Evolutionary conservation across 1,140 invertebrate genomes (phyloP), one percentile per base, ranked within the genome.

Genomic region (Seison nebaliae): DNA sequence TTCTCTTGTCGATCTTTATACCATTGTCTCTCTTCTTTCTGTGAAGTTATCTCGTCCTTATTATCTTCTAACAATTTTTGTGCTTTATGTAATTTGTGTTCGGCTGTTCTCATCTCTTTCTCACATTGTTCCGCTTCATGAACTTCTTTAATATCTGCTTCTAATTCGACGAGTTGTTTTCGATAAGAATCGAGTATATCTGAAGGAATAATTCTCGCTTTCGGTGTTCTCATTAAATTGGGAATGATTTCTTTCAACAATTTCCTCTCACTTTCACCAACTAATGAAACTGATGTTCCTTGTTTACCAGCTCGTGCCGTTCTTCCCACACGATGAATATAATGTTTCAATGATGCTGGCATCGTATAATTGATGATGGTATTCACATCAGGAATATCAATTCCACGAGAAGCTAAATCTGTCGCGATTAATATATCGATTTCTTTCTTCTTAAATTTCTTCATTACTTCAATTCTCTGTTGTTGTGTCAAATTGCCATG

Each of bases 291-390:
- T 11, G 38, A 40, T 15, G 31, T 17, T 39, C 65, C 65, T 38
- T 46, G 52, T 38, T 55, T 62, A 3, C 84, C 84, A 16, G 86
- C 86, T 55, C 86, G 66, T 5, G 86, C 84, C 8, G 86, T 96
- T 48, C 86, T 59, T 23, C 83, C 83, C 14, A 88, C 76, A 57
- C 77, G 60, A 47, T 96, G 86, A 52, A 94, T 80, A 49, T 94
- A 94, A 58, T 88, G 80, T 51, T 91, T 76, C 7, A 88, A 56
- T 0, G 77, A 79, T 14, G 73, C 71, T 2, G 86, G 86, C 72
- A 94, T 73, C 0, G 78, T 72, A 55, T 84, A 91, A 60, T 94
- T 94, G 26, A 96, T 77, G 3, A 91, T 65, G 23, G 81, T 93
- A 62, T 83, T 76, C 1, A 96, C 81, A 5, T 78, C 80, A 30